Evolutionary conservation across 2,113 vertebrate genomes (phyloP).

Genomic region (Lophochroa leadbeateri): DNA sequence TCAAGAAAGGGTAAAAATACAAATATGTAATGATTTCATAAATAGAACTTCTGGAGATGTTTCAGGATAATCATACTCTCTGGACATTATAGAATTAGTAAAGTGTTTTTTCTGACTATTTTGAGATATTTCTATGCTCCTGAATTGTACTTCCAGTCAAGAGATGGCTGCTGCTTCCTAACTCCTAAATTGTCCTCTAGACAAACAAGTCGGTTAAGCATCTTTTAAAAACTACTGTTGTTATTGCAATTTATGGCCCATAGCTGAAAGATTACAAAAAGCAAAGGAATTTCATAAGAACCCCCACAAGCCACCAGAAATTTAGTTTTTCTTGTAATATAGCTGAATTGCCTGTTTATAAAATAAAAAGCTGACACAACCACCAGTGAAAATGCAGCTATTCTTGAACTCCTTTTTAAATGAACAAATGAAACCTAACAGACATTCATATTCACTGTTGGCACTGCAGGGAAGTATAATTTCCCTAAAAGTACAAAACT

Average conservation of each 20-base stretch:
- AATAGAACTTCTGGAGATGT: background rate
- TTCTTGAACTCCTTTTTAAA: background rate
- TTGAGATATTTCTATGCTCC: background rate
- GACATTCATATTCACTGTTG: accelerated
- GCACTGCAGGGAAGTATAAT: background rate
- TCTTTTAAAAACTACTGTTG: background rate
- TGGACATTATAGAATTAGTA: background rate
- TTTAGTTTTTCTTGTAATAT: background rate
- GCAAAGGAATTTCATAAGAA: background rate
- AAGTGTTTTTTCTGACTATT: background rate
- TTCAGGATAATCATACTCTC: background rate
- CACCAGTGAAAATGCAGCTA: background rate
- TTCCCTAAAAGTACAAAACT: background rate
- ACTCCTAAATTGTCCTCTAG: background rate
- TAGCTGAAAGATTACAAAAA: background rate
- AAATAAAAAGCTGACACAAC: background rate
- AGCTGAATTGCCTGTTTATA: background rate
- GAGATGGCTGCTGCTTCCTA: background rate
- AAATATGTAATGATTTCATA: background rate
- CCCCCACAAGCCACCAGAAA: background rate
- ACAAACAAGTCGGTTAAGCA: background rate
- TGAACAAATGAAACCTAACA: background rate
- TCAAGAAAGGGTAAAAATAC: background rate
- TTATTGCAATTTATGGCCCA: background rate
- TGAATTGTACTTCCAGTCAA: background rate